Evolutionary conservation across 2,888 invertebrate genomes (phyloP), one percentile per base, ranked within the genome.

Genomic region (Plebejus melissa): DNA sequence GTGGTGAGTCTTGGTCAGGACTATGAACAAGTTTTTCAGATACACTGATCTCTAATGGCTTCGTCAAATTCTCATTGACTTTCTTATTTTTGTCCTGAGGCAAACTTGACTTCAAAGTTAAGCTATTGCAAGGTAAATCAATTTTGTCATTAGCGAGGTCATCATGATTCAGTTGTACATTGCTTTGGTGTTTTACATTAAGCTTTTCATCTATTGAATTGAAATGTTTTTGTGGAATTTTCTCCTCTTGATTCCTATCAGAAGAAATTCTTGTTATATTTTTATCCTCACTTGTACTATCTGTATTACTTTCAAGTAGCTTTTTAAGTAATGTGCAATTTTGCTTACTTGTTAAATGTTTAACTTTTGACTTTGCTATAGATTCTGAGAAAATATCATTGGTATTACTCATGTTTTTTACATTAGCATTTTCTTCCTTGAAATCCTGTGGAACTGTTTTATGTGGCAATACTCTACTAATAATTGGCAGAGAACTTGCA

Each of bases 1-100:
- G 84, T 76, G 94, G 94, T 46, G 94, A 94, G 82, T 94, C 94
- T 86, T 93, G 93, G 70, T 91, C 93, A 75, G 91, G 89, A 78
- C 88, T 89, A 81, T 88, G 87, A 36, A 86, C 81, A 60, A 85
- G 77, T 81, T 90, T 91, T 76, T 93, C 91, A 78, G 90, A 85
- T 77, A 92, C 88, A 77, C 85, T 87, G 74, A 94, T 92, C 87
- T 94, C 94, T 83, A 94, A 82, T n/a, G 94, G 93, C 80, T 89
- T 90, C 78, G 88, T 88, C 75, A 91, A 78, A 82, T 82, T 89
- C 77, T 90, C 90, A 81, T 83, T 86, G 32, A 83, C 80, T 80
- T 85, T 86, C 79, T 83, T 86, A 80, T 82, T 81, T 77, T 86
- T 79, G 74, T 88, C 87, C 79, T 88, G 87, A 71, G 85, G 83